Conservation (phyloP, 23 tunicate genomes). For the Clavelina lepadiformis region DNA sequence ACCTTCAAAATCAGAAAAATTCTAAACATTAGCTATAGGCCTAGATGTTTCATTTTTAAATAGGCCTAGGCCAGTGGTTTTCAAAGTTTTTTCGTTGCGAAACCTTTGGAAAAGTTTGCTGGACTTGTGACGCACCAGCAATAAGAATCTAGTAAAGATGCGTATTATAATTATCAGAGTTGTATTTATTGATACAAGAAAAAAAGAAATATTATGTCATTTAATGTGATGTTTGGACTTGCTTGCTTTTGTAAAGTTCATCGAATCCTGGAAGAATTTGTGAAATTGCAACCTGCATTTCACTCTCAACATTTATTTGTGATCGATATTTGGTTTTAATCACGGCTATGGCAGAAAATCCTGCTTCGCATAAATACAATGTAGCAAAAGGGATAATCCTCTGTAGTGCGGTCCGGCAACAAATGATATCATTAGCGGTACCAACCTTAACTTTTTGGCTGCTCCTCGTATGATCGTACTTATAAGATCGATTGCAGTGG, state of each 20-base stretch:
- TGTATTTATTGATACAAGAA: too few species aligned
- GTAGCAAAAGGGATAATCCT: slow-evolving; percentile 28
- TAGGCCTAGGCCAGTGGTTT: too few species aligned
- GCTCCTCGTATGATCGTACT: slow-evolving; percentile 36
- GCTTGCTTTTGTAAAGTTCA: slow-evolving; percentile 19
- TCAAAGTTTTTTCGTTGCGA: too few species aligned
- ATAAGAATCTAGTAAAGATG: too few species aligned
- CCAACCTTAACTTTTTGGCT: slow-evolving; percentile 30
- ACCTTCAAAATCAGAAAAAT: too few species aligned
- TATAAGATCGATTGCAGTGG: slow-evolving; percentile 37
- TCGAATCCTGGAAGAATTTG: slow-evolving; percentile 20
- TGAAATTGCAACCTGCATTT: slow-evolving; percentile 21
- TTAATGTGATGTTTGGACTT: slow-evolving; percentile 25
- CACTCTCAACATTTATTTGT: slow-evolving; percentile 29
- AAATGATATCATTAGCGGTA: slow-evolving; percentile 34
- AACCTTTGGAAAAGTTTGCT: too few species aligned
- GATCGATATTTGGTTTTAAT: slow-evolving; percentile 35
- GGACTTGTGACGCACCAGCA: too few species aligned
- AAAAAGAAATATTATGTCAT: too few species aligned
- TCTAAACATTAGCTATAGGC: too few species aligned
- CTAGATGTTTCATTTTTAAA: too few species aligned
- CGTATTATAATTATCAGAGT: too few species aligned
- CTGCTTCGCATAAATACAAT: slow-evolving; percentile 21
- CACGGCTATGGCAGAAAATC: slow-evolving; percentile 30
- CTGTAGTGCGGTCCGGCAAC: slow-evolving; percentile 21